Percentiles rank a stretch among this genome's conserved stretches.
Conservation (phyloP, 2,797 vertebrate species). For the Caiman crocodilus region DNA sequence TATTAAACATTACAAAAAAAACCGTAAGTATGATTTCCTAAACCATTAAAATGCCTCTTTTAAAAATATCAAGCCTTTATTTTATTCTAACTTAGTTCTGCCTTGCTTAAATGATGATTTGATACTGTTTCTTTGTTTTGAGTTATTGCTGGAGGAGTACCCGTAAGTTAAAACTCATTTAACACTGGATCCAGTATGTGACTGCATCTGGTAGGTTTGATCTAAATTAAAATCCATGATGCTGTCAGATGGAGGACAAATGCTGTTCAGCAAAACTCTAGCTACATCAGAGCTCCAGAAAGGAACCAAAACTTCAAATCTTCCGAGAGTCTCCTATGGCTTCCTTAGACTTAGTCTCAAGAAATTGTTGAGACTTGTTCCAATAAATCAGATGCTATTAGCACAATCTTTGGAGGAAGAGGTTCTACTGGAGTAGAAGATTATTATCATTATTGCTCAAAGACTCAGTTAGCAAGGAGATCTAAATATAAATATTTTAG, state of each 20-base stretch:
- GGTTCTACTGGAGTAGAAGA: background rate
- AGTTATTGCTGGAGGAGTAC: constrained; percentile 32
- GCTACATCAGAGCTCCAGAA: background rate
- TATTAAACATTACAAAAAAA: background rate
- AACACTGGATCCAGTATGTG: constrained; percentile 44
- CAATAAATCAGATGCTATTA: background rate
- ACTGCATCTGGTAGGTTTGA: constrained; percentile 36
- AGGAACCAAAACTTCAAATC: background rate
- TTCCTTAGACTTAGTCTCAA: background rate
- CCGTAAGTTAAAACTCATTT: constrained; percentile 48
- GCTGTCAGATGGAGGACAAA: background rate
- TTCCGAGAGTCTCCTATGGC: constrained; percentile 10
- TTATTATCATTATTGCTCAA: background rate
- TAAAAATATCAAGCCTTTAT: constrained; percentile 11
- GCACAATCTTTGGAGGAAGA: background rate
- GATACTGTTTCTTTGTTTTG: constrained; percentile 22
- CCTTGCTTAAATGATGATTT: constrained; percentile 24
- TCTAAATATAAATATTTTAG: background rate
- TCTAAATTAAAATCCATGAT: background rate
- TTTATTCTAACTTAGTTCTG: constrained; percentile 52
- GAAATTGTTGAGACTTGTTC: background rate
- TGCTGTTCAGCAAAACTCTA: background rate
- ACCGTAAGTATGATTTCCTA: background rate
- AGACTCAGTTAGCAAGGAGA: background rate
- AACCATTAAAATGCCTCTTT: constrained; percentile 14